These are phyloP conservation scores for Spea hammondii DNA, from an alignment of 2,797 vertebrate species.

Conservation along the genomic window DNA sequence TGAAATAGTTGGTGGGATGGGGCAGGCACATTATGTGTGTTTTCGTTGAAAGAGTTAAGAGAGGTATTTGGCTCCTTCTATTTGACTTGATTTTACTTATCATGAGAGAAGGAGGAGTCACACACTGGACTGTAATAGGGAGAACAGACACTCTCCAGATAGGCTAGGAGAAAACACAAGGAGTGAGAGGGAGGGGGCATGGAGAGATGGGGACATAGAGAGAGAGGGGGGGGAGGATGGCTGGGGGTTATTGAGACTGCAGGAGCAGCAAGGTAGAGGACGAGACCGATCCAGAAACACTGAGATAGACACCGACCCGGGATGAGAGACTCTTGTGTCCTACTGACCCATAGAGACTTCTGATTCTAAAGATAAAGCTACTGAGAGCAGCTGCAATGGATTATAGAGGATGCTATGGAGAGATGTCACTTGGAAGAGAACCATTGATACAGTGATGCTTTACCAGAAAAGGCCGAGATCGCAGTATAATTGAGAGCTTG, in stretches of 20 bases:
- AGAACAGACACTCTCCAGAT: slow-evolving; percentile 29
- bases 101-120: slow-evolving; percentile 34
- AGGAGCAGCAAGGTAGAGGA: neutral
- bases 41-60: neutral
- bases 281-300: neutral
- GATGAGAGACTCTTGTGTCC: neutral
- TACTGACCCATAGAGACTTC: neutral
- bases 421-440: neutral
- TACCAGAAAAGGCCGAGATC: neutral
- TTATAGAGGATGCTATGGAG: slow-evolving; percentile 10
- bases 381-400: neutral
- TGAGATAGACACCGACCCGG: neutral
- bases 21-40: neutral
- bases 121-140: slow-evolving; percentile 7
- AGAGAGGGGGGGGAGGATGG: neutral
- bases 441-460: neutral
- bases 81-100: slow-evolving; percentile 27
- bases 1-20: neutral
- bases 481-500: neutral
- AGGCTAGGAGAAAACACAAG: slow-evolving; percentile 28
- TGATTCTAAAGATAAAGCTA: neutral
- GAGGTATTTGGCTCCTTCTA: slow-evolving; percentile 1
- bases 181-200: slow-evolving; percentile 7
- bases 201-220: slow-evolving; percentile 34
- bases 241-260: slow-evolving; percentile 19